Evolutionary conservation across 2,888 invertebrate species (phyloP).

Genomic region (Hirtodrosophila alboralis): DNA sequence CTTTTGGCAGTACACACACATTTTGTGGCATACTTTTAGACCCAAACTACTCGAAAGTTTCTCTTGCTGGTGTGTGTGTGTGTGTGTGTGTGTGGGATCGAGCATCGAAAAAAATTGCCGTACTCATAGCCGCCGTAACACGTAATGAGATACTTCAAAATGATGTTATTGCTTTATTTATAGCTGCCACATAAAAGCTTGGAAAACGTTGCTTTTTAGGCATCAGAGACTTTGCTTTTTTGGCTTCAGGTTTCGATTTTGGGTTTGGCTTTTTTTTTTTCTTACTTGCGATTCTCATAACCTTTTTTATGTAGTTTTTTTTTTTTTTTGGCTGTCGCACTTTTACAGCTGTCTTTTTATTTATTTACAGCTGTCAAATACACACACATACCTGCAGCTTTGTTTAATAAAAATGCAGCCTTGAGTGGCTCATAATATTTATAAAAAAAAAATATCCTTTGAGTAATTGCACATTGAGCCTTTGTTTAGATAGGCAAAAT

Average conservation of each 20-base stretch:
- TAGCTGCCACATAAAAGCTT: slow-evolving; percentile 66
- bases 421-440: slow-evolving; percentile 30
- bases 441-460: slow-evolving; percentile 36
- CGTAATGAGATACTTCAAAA: slow-evolving; percentile 79
- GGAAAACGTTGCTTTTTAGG: slow-evolving; percentile 24
- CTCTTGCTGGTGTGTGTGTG: slow-evolving; percentile 2
- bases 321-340: slow-evolving; percentile 30
- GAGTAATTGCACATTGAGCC: slow-evolving; percentile 34
- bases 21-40: slow-evolving; percentile 62
- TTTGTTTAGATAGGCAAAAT: slow-evolving; percentile 13
- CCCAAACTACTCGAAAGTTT: slow-evolving; percentile 58
- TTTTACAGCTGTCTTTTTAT: slow-evolving; percentile 53
- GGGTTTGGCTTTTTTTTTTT: slow-evolving; percentile 22
- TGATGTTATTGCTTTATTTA: slow-evolving; percentile 80
- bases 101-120: slow-evolving; percentile 69
- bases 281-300: slow-evolving; percentile 23
- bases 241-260: slow-evolving; percentile 20
- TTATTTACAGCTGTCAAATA: slow-evolving; percentile 17
- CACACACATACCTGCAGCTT: slow-evolving; percentile 6
- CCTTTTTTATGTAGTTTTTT: slow-evolving; percentile 59
- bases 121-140: slow-evolving; percentile 69
- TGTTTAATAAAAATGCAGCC: slow-evolving; percentile 36
- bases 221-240: slow-evolving; percentile 28
- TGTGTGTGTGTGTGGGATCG: slow-evolving; percentile 9
- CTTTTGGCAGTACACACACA: slow-evolving; percentile 31